These are phyloP conservation scores for Gallinago nigripennis DNA, from an alignment of 2,797 vertebrate species.

Conservation along the genomic window DNA sequence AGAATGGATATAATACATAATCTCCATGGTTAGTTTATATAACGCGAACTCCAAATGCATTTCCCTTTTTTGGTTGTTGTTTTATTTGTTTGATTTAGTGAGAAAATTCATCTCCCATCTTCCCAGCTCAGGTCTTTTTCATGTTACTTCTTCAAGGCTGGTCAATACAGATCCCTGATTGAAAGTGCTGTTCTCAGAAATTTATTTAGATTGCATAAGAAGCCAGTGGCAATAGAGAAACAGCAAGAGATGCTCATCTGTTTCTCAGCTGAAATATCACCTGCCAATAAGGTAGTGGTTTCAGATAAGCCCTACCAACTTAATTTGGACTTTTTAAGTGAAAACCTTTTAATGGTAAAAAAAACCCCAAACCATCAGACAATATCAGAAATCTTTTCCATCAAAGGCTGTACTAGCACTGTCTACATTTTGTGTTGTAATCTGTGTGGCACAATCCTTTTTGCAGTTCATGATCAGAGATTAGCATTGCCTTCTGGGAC, in stretches of 20 bases:
- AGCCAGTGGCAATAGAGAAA: not conserved
- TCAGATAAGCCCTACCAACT: not conserved
- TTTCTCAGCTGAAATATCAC: not conserved
- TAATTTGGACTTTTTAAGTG: accelerated
- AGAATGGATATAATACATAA: not conserved
- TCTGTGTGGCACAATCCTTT: not conserved
- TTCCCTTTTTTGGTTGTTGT: not conserved
- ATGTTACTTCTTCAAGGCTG: not conserved
- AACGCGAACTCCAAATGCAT: not conserved
- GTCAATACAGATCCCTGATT: not conserved
- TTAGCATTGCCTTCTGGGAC: not conserved
- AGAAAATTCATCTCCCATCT: not conserved
- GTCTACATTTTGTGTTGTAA: not conserved
- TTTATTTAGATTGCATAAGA: not conserved
- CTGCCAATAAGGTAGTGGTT: not conserved
- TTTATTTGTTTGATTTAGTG: not conserved
- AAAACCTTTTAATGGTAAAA: not conserved
- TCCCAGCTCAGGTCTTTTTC: not conserved
- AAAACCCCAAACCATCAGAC: not conserved
- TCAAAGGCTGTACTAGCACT: not conserved
- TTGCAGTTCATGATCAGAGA: not conserved
- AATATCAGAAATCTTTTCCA: not conserved
- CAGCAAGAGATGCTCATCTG: not conserved
- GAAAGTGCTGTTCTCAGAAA: not conserved
- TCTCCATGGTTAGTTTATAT: not conserved